These are phyloP conservation scores for Scaptomyza graminum DNA, from an alignment of 1,140 invertebrate genomes.

Conservation along the genomic window DNA sequence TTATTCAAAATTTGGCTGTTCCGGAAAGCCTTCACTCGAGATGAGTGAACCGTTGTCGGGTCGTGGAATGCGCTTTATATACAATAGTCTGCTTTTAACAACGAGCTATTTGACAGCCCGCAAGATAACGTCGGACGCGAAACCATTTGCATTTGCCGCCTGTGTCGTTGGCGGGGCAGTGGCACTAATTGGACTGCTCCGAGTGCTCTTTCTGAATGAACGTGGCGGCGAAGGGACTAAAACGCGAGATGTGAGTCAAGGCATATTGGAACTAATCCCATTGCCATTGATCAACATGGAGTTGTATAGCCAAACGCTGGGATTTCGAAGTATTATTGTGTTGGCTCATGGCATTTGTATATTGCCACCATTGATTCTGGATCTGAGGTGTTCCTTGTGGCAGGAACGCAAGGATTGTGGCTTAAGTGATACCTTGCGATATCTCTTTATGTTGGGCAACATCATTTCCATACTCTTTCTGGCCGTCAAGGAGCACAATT, in stretches of 20 bases:
- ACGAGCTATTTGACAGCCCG: constrained; percentile 37
- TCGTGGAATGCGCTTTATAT: constrained; percentile 42
- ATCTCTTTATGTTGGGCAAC: constrained; percentile 66
- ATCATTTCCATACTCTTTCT: constrained; percentile 67
- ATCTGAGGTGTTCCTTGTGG: constrained; percentile 46
- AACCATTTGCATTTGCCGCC: constrained; percentile 59
- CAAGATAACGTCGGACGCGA: constrained; percentile 29
- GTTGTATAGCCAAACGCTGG: constrained; percentile 50
- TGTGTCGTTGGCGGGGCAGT: constrained; percentile 58
- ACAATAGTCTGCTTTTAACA: constrained; percentile 58
- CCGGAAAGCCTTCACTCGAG: background rate
- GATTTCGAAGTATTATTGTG: constrained; percentile 39
- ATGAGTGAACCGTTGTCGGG: constrained; percentile 66
- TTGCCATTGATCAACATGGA: constrained; percentile 70
- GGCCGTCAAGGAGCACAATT: constrained; percentile 48
- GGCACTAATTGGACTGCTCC: constrained; percentile 56
- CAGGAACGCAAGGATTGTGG: constrained; percentile 44
- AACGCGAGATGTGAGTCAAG: constrained; percentile 41
- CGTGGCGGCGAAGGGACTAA: constrained; percentile 19
- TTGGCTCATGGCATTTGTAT: constrained; percentile 60
- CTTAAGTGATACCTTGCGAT: constrained; percentile 46
- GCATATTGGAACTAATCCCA: constrained; percentile 59
- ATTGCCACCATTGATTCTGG: constrained; percentile 57
- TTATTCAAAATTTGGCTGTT: constrained; percentile 36
- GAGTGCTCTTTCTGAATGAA: constrained; percentile 41